Evolutionary conservation across 2,888 invertebrate genomes (phyloP).

Genomic region (Sphaerophoria taeniata): DNA sequence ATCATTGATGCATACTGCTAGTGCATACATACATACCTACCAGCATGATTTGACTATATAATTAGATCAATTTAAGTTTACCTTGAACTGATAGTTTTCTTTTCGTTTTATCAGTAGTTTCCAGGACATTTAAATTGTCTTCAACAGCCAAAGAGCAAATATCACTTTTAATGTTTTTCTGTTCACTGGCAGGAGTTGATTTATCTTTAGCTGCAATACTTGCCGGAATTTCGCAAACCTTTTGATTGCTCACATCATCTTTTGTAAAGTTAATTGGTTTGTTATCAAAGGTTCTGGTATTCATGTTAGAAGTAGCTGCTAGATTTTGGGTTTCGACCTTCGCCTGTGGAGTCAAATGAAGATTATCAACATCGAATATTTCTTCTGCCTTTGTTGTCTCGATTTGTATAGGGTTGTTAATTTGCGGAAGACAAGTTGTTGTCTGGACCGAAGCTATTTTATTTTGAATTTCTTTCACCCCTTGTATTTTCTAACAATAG

Average conservation of each 20-base stretch:
- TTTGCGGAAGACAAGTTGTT: slow-evolving; percentile 6
- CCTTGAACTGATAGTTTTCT: slow-evolving; percentile 83
- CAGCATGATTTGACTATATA: neutral
- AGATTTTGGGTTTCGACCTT: slow-evolving; percentile 59
- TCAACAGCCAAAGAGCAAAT: slow-evolving; percentile 77
- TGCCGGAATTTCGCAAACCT: neutral
- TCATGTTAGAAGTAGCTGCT: slow-evolving; percentile 51
- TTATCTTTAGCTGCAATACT: slow-evolving; percentile 74
- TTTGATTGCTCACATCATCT: slow-evolving; percentile 29
- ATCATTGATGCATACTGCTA: no score
- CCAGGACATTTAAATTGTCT: slow-evolving; percentile 78
- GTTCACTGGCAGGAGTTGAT: slow-evolving; percentile 79
- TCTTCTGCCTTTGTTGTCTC: slow-evolving; percentile 39
- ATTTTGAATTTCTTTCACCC: slow-evolving; percentile 72
- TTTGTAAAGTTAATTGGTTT: slow-evolving; percentile 52
- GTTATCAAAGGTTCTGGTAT: slow-evolving; percentile 56
- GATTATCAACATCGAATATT: neutral
- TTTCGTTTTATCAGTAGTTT: slow-evolving; percentile 79
- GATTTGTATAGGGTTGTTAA: slow-evolving; percentile 49
- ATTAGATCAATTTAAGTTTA: slow-evolving; percentile 49
- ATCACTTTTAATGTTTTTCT: slow-evolving; percentile 78
- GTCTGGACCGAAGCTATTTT: slow-evolving; percentile 49
- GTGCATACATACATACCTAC: neutral
- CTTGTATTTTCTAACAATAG: slow-evolving; percentile 59
- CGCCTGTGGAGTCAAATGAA: neutral